Percentiles rank a stretch among this genome's conserved stretches.
These are phyloP conservation scores for Esox niger DNA, from an alignment of 2,113 vertebrate genomes.

Conservation along the genomic window DNA sequence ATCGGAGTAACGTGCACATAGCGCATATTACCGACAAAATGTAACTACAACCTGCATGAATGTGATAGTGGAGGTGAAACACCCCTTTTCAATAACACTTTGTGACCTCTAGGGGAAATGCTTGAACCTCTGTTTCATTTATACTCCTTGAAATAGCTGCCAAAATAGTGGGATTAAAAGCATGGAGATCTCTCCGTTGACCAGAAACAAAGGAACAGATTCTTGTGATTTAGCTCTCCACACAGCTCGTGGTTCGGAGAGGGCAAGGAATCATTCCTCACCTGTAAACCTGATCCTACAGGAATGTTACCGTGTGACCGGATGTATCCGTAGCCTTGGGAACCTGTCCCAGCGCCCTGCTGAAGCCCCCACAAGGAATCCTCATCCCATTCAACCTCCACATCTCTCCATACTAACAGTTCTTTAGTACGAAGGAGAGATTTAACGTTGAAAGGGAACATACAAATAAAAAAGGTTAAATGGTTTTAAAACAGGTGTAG, in stretches of 20 bases:
- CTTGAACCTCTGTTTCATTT: neutral
- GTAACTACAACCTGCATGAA: too few relatives aligned
- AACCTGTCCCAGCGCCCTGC: constrained; percentile 27
- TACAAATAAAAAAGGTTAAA: neutral
- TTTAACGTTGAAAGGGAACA: neutral
- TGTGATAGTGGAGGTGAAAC: too few relatives aligned
- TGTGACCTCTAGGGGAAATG: neutral
- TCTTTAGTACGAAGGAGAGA: neutral
- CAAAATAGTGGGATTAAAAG: neutral
- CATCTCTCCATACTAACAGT: constrained; percentile 34
- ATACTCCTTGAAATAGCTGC: neutral
- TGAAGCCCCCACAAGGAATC: constrained; percentile 29
- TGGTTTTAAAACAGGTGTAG: neutral
- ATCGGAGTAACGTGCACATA: neutral
- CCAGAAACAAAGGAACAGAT: neutral
- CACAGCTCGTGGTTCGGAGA: constrained; percentile 5
- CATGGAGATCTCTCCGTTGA: neutral
- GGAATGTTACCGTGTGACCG: constrained; percentile 39
- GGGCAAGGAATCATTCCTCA: constrained; percentile 34
- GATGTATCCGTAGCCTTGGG: constrained; percentile 29
- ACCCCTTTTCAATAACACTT: too few relatives aligned
- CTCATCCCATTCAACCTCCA: constrained; percentile 20
- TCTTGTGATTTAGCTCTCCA: constrained; percentile 6
- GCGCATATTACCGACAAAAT: neutral
- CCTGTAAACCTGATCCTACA: constrained; percentile 40